Evolutionary conservation across 1,140 invertebrate genomes (phyloP).

Genomic region (Drosophila bifasciata): DNA sequence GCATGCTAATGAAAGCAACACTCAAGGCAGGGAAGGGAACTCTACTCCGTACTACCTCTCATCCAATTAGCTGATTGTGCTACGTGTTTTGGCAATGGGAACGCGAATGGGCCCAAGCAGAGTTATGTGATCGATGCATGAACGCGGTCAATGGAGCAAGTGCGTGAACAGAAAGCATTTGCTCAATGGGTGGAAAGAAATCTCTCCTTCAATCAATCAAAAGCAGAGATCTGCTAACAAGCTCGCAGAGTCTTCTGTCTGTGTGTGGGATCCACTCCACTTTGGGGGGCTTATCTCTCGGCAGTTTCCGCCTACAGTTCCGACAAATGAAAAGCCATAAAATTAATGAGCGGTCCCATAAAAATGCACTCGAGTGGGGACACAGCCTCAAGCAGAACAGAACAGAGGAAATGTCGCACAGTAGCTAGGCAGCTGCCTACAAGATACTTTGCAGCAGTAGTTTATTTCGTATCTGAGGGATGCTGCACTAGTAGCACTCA

Average conservation of each 20-base stretch:
- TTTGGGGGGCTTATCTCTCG: constrained; percentile 35
- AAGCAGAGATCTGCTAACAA: constrained; percentile 8
- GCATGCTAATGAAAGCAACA: constrained; percentile 77
- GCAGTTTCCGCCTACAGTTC: constrained; percentile 47
- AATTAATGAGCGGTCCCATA: constrained; percentile 75
- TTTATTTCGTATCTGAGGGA: constrained; percentile 33
- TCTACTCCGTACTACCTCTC: constrained; percentile 26
- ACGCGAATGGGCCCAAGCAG: not conserved
- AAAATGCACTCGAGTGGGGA: constrained; percentile 73
- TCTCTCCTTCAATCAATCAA: constrained; percentile 26
- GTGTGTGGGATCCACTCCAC: constrained; percentile 28
- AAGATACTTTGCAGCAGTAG: constrained; percentile 19
- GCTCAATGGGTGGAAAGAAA: not conserved
- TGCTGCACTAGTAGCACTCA: constrained; percentile 49
- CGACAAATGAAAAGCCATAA: constrained; percentile 79
- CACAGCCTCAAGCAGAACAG: not conserved
- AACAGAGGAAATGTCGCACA: constrained; percentile 29
- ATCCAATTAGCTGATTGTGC: constrained; percentile 78
- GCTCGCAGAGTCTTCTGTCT: not conserved
- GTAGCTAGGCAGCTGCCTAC: constrained; percentile 36
- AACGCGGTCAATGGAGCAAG: constrained; percentile 68
- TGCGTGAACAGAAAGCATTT: constrained; percentile 33
- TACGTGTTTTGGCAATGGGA: constrained; percentile 73
- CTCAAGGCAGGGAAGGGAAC: constrained; percentile 27
- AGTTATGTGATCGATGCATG: constrained; percentile 68